Percentiles rank a stretch among this genome's conserved stretches.
phyloP scores from a whole-genome alignment of 2,797 vertebrate genomes.

The Huso huso region DNA sequence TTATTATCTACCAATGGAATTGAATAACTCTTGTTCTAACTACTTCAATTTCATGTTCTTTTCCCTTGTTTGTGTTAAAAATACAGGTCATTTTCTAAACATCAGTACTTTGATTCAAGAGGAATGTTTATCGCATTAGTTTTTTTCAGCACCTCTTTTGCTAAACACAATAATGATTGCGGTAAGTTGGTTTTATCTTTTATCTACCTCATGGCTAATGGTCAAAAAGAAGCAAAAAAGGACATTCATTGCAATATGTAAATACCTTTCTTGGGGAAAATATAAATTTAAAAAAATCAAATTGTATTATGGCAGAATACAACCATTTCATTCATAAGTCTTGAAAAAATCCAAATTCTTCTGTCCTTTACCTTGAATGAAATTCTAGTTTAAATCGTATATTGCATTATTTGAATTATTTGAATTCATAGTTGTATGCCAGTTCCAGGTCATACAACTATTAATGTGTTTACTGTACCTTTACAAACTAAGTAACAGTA shows the following conservation, averaged over 20 bases:
- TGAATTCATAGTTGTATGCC: too few relatives aligned
- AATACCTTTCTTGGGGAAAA: neutral
- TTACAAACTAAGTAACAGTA: too few relatives aligned
- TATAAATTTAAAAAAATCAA: neutral
- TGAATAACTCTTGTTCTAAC: too few relatives aligned
- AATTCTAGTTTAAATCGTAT: too few relatives aligned
- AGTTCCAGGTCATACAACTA: neutral
- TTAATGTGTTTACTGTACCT: neutral
- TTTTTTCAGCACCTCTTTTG: slow-evolving; percentile 80
- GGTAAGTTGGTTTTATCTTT: slow-evolving; percentile 52
- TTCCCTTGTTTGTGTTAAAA: slow-evolving; percentile 15
- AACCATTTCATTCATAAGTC: slow-evolving; percentile 2
- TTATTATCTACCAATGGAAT: too few relatives aligned
- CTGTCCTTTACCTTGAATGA: too few relatives aligned
- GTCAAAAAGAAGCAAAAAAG: neutral
- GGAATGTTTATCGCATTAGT: slow-evolving; percentile 92
- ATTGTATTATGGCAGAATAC: neutral
- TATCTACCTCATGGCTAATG: neutral
- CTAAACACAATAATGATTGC: slow-evolving; percentile 82
- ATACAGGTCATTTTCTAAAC: slow-evolving; percentile 75
- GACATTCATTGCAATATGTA: neutral
- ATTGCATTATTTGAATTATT: too few relatives aligned
- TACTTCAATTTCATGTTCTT: neutral
- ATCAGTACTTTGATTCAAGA: slow-evolving; percentile 92
- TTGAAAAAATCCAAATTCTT: neutral